phyloP scores from a whole-genome alignment of 2,113 vertebrate genomes.

The Raphicerus campestris region DNA sequence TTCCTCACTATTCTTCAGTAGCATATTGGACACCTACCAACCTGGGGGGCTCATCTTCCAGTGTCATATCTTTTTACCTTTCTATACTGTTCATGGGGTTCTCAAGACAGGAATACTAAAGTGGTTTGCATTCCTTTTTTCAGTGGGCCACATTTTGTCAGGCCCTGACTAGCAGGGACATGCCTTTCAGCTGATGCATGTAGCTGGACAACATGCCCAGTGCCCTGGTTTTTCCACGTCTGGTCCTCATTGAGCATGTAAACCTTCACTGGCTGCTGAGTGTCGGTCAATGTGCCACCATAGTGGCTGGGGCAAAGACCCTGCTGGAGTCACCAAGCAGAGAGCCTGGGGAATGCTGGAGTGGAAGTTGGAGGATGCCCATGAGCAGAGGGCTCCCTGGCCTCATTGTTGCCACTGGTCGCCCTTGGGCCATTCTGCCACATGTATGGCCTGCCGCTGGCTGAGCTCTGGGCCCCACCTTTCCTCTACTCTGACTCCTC shows the following conservation, averaged over 20 bases:
- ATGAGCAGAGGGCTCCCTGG: too few species aligned
- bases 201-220: background rate
- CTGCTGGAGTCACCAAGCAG: background rate
- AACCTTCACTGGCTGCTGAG: background rate
- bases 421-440: background rate
- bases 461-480: too few species aligned
- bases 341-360: background rate
- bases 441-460: background rate
- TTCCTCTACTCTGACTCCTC: background rate
- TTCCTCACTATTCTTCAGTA: too few species aligned
- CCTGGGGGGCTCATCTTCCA: too few species aligned
- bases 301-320: background rate
- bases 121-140: too few species aligned
- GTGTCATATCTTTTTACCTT: too few species aligned
- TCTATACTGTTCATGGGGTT: too few species aligned
- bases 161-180: background rate
- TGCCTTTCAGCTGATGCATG: background rate
- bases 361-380: rapidly evolving
- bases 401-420: background rate
- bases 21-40: too few species aligned
- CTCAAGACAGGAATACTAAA: too few species aligned
- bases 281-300: background rate
- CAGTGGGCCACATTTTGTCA: background rate
- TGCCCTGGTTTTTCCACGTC: background rate
- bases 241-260: background rate